Percentiles rank a stretch among this genome's conserved stretches.
Evolutionary conservation across 2,113 vertebrate genomes (phyloP).

Genomic region (Pan troglodytes): NHGRI_mPanTro3-v2.1_pri NC_072404.2:126591501-126592000

Average conservation of each 20-base stretch:
- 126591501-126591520: slow-evolving; percentile 76
- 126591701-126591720: slow-evolving; percentile 38
- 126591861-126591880: neutral
- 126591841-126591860: neutral
- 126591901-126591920: neutral
- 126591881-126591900: neutral
- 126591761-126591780: neutral
- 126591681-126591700: slow-evolving; percentile 50
- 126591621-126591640: slow-evolving; percentile 62
- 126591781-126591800: slow-evolving; percentile 29
- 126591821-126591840: neutral
- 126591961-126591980: neutral
- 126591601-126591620: slow-evolving; percentile 49
- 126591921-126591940: neutral
- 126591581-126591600: slow-evolving; percentile 52
- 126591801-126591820: neutral
- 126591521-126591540: neutral
- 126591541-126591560: slow-evolving; percentile 66
- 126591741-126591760: neutral
- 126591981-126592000: neutral
- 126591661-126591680: slow-evolving; percentile 11
- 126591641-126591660: slow-evolving; percentile 56
- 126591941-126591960: neutral
- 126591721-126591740: neutral
- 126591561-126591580: slow-evolving; percentile 65